Base-by-base conservation (phyloP, 2,888 invertebrate species). In the Protodeltote pygarga region DNA sequence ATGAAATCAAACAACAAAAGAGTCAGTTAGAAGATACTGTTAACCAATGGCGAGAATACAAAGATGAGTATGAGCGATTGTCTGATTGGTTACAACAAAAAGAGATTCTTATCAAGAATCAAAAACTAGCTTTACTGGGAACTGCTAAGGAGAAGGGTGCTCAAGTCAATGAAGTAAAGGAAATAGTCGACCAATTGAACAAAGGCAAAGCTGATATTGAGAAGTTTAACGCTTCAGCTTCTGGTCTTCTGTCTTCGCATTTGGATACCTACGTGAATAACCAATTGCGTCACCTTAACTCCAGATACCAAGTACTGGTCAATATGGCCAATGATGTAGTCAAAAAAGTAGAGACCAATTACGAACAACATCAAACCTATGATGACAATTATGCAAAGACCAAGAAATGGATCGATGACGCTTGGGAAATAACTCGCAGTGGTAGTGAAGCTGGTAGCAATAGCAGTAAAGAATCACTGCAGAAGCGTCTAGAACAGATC, bases 61-160 rank as follows among this genome's bases (percentile, higher is more conserved):
- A 98, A 83, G 98, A 98, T 75, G 98, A 98, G 83, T 97, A 97
- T 75, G 98, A 98, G 80, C 94, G 97, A 50, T 87, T 98, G 9
- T 97, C 97, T 35, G 98, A 98, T 81, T 98, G 98, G 98, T 84
- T 98, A 17, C 98, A 98, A 75, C 97, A 98, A 81, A 97, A 97
- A 73, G 97, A 98, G 71, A 97, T 97, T 70, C 93, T 97, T 5
- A 96, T 97, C 6, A 98, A 98, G 80, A 97, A 97, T 44, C 97
- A 98, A 71, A 98, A 98, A 83, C 94, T 97, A 14, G 95, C 96
- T 13, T 88, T 97, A 6, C 93, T 96, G 14, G 95, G 97, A 2
- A 96, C 95, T 41, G 92, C 97, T 0, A 93, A 94, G 33, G 98
- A 98, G 71, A 98, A 98, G 76, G 94, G 95, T 57, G 96, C 95